Evolutionary conservation across 2,113 vertebrate species (phyloP).

Genomic region (Nerophis ophidion): DNA sequence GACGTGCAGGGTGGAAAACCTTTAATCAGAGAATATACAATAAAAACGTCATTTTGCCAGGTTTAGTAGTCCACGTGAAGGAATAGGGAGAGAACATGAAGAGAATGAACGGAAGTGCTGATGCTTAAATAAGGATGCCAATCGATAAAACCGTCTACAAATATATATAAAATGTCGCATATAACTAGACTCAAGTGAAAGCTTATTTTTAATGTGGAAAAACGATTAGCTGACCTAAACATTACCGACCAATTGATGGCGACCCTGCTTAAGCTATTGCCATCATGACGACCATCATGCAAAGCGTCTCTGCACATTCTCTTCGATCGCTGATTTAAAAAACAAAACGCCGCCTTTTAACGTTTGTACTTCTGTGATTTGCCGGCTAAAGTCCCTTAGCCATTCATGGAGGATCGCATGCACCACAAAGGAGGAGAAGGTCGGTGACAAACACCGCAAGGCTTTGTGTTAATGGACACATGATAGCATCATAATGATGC

Average conservation of each 20-base stretch:
- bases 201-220: not conserved
- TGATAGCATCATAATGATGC: not conserved
- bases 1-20: not conserved
- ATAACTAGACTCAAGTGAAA: no score
- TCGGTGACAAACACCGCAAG: not conserved
- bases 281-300: not conserved
- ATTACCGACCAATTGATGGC: not conserved
- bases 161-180: not conserved
- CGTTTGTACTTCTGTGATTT: no score
- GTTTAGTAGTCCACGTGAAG: constrained; percentile 15
- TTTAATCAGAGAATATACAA: not conserved
- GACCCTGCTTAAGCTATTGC: not conserved
- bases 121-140: constrained; percentile 21
- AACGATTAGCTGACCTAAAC: not conserved
- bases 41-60: not conserved
- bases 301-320: not conserved
- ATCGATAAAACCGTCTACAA: not conserved
- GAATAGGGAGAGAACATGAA: constrained; percentile 10
- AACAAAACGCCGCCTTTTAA: not conserved
- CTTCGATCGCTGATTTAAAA: not conserved
- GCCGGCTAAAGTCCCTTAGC: not conserved
- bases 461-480: not conserved
- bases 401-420: not conserved
- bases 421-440: not conserved
- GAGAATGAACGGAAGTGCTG: constrained; percentile 8